Percentiles rank a stretch among this genome's conserved stretches.
phyloP scores from a whole-genome alignment of 2,113 vertebrate genomes.

The Scytalopus superciliaris region DNA sequence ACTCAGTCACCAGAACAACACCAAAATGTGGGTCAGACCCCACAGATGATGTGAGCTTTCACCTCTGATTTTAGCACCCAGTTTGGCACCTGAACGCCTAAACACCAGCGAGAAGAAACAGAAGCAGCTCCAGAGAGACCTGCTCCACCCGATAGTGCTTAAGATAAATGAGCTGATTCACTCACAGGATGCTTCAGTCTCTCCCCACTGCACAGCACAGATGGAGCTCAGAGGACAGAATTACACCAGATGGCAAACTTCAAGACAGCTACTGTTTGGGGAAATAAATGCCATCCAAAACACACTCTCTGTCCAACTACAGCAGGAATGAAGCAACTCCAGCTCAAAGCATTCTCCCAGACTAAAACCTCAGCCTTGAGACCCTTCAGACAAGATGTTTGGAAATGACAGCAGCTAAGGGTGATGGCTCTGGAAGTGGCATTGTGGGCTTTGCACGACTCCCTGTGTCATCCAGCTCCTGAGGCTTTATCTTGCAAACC shows the following conservation, averaged over 20 bases:
- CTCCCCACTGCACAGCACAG: background rate
- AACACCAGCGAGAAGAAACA: background rate
- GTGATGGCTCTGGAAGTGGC: background rate
- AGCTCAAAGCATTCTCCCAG: background rate
- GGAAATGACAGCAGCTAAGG: background rate
- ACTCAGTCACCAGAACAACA: background rate
- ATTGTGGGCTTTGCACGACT: accelerated
- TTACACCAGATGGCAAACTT: constrained; percentile 33
- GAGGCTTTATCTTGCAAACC: background rate
- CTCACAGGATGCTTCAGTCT: background rate
- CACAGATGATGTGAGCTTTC: background rate
- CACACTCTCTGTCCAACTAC: background rate
- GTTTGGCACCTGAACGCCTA: background rate
- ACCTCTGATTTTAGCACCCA: background rate
- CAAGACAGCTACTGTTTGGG: background rate
- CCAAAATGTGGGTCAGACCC: background rate
- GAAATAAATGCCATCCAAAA: constrained; percentile 31
- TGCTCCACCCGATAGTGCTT: background rate
- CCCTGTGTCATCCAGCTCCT: background rate
- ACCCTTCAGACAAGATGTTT: background rate
- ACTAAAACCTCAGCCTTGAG: background rate
- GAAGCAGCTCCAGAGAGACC: background rate
- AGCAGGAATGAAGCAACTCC: background rate
- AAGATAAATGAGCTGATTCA: background rate
- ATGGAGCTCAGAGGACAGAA: constrained; percentile 26